These are phyloP conservation scores for Phymatocera aterrima DNA, from an alignment of 2,888 invertebrate species.

Conservation along the genomic window DNA sequence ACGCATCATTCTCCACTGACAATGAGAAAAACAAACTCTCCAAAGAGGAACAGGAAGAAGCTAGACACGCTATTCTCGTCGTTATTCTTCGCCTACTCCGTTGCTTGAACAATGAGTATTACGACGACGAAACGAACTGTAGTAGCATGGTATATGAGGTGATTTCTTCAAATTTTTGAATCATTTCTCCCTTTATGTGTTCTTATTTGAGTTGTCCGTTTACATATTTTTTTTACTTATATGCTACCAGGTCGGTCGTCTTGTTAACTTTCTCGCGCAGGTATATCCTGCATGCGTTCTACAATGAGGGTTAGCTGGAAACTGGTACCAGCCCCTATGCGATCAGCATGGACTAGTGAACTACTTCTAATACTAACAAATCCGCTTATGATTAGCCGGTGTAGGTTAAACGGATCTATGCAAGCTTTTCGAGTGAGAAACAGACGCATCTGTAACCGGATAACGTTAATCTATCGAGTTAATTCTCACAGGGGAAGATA, in stretches of 20 bases:
- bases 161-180: not conserved
- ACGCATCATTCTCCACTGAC: not conserved
- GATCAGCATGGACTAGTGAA: not conserved
- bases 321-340: not conserved
- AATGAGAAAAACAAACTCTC: not conserved
- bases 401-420: not conserved
- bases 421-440: not conserved
- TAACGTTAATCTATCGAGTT: not conserved
- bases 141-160: not conserved
- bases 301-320: not conserved
- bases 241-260: not conserved
- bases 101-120: not conserved
- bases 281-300: not conserved
- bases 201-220: too few species aligned
- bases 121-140: not conserved
- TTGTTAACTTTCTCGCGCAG: not conserved
- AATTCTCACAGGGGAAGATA: too few species aligned
- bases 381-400: not conserved
- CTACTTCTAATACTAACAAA: constrained; percentile 5
- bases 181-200: not conserved
- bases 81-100: not conserved
- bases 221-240: not conserved
- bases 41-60: not conserved
- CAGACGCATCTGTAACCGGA: not conserved
- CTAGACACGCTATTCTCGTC: not conserved